A percentile compares a stretch with the other conserved stretches of the same genome.
phyloP scores from a whole-genome alignment of 2,113 vertebrate species.

The Alces alces region DNA sequence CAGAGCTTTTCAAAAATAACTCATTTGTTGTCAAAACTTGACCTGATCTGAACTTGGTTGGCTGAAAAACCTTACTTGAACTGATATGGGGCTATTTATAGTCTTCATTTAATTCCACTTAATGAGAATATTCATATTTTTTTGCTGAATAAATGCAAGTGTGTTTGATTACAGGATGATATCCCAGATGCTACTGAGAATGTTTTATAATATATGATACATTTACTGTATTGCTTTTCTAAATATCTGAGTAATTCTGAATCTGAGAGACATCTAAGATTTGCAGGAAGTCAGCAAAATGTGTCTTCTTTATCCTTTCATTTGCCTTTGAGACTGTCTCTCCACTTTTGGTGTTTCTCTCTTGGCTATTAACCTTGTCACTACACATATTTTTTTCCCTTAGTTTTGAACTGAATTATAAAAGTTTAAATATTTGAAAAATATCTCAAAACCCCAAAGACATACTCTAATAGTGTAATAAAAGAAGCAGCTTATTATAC shows the following conservation, averaged over 20 bases:
- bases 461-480: background rate
- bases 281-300: background rate
- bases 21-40: constrained; percentile 55
- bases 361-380: background rate
- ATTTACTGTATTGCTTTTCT: background rate
- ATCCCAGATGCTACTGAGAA: background rate
- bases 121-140: constrained; percentile 60
- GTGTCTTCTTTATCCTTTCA: background rate
- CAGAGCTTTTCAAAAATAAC: background rate
- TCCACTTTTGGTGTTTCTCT: background rate
- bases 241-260: background rate
- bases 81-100: constrained; percentile 43
- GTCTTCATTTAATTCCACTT: constrained; percentile 45
- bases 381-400: background rate
- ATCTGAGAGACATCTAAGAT: background rate
- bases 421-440: background rate
- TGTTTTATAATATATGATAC: constrained; percentile 35
- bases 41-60: constrained; percentile 56
- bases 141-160: constrained; percentile 48
- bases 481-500: background rate
- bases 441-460: background rate
- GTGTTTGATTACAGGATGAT: constrained; percentile 57
- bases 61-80: constrained; percentile 32
- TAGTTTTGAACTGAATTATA: background rate
- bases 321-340: background rate